Evolutionary conservation across 2,888 invertebrate genomes (phyloP).

Genomic region (Drosophila niveifrons): DNA sequence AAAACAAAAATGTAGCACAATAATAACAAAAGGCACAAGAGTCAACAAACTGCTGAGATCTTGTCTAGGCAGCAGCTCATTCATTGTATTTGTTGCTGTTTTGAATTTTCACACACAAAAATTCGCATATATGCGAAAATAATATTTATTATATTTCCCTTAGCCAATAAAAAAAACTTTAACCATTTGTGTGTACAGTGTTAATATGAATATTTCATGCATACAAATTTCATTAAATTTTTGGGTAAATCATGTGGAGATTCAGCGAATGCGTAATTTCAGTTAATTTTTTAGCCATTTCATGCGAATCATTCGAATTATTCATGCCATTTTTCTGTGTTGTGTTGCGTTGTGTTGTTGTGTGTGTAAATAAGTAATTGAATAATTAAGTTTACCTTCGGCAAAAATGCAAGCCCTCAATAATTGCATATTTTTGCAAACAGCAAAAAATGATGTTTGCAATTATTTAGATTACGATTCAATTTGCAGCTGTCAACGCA

Average conservation of each 20-base stretch:
- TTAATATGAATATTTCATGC: slow-evolving; percentile 14
- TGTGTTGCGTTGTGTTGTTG: slow-evolving; percentile 1
- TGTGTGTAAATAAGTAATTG: slow-evolving; percentile 53
- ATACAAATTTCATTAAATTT: slow-evolving; percentile 5
- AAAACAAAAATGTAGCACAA: slow-evolving; percentile 3
- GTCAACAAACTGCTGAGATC: slow-evolving; percentile 46
- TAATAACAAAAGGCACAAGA: slow-evolving; percentile 34
- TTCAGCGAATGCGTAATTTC: slow-evolving; percentile 41
- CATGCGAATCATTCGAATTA: slow-evolving; percentile 30
- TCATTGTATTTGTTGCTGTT: background rate
- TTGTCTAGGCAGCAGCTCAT: background rate
- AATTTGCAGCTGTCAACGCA: slow-evolving; percentile 24
- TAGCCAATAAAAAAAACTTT: background rate
- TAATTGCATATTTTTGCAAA: slow-evolving; percentile 17
- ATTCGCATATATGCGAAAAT: background rate
- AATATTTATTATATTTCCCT: background rate
- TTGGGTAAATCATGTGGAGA: background rate
- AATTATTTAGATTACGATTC: slow-evolving; percentile 43
- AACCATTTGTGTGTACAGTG: background rate
- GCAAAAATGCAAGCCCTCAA: slow-evolving; percentile 21
- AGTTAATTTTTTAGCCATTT: slow-evolving; percentile 33
- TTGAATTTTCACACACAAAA: background rate
- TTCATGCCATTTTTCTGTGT: slow-evolving; percentile 34
- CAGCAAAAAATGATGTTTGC: slow-evolving; percentile 3
- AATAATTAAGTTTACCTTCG: slow-evolving; percentile 41